phyloP scores from a whole-genome alignment of 1,140 invertebrate genomes.

The Frieseomelitta varia region DNA sequence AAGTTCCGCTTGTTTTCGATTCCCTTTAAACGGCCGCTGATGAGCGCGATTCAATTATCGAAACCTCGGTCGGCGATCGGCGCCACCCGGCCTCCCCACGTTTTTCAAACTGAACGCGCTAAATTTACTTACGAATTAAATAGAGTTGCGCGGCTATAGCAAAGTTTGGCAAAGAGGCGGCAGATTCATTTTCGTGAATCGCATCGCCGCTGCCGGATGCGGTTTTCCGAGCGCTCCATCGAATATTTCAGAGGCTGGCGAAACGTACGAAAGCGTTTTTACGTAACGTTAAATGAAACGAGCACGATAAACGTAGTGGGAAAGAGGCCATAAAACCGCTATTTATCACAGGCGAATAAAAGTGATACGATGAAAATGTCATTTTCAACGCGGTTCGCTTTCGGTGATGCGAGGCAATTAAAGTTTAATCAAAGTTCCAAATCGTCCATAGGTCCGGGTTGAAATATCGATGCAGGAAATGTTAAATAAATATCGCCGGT shows the following conservation, averaged over 20 bases:
- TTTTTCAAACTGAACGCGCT: no score
- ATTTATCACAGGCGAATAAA: conserved; percentile 26
- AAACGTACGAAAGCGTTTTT: background rate
- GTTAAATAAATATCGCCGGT: conserved; percentile 10
- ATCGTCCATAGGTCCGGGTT: conserved; percentile 10
- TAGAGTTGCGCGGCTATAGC: background rate
- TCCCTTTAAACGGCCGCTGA: background rate
- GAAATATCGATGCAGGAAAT: background rate
- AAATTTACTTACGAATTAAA: background rate
- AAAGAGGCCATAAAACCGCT: conserved; percentile 28
- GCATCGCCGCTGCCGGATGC: background rate
- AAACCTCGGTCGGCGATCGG: background rate
- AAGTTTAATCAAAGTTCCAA: conserved; percentile 25
- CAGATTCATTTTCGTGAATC: background rate
- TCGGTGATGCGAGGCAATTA: conserved; percentile 19
- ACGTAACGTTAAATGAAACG: conserved; percentile 18
- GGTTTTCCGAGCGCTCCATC: no score
- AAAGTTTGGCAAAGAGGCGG: no score
- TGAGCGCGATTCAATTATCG: background rate
- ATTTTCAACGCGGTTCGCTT: background rate
- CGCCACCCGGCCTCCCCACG: no score
- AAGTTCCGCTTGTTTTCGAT: background rate
- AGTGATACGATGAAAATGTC: conserved; percentile 16
- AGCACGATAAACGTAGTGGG: conserved; percentile 16
- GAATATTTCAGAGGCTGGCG: background rate